Base-by-base conservation (phyloP, 2,888 invertebrate species). In the Cyclophora punctaria region DNA sequence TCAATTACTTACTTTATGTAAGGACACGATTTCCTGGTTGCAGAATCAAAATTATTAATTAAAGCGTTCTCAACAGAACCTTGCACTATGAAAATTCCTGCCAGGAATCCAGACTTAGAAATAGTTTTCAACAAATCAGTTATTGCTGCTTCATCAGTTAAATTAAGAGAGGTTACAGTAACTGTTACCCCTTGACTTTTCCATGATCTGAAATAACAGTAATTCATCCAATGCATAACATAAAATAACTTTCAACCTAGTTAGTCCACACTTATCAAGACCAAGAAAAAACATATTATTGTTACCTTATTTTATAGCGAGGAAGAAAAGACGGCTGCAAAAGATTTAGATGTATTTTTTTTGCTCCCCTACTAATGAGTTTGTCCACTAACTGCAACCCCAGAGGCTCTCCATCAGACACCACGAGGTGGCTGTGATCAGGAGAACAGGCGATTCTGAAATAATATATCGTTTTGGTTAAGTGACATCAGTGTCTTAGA, bases 351-450 rank as follows among this genome's bases (percentile, higher is more conserved):
- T 62, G 51, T 5, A 79, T 48, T 44, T 69, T 74, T 42, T 48
- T 75, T 2, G 73, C 77, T 1, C 80, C 80, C 33, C 70, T 64
- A 33, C 53, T 55, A 1, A 78, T 59, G 2, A 81, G 57, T 51
- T 57, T 66, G 3, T 75, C 69, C 3, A 69, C 69, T 7, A 76
- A 48, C 41, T 69, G 66, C 5, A 71, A 37, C 6, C 72, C 71
- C 6, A 71, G 53, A 0, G 55, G 46, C 35, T 69, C 64, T 3
- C 65, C 60, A 33, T 76, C 72, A 44, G 69, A 64, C 7, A 80
- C 7, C 7, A 81, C 49, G 0, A 79, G 35, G 4, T 75, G 75
- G 3, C 57, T 58, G 4, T 53, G 55, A 3, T 69, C 60, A 3
- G 66, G 50, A 3, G 67, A 57, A 49, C 66, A 68, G 3, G 33